Evolutionary conservation across 1,140 invertebrate genomes (phyloP).

Genomic region (Drosophila carrolli): DNA sequence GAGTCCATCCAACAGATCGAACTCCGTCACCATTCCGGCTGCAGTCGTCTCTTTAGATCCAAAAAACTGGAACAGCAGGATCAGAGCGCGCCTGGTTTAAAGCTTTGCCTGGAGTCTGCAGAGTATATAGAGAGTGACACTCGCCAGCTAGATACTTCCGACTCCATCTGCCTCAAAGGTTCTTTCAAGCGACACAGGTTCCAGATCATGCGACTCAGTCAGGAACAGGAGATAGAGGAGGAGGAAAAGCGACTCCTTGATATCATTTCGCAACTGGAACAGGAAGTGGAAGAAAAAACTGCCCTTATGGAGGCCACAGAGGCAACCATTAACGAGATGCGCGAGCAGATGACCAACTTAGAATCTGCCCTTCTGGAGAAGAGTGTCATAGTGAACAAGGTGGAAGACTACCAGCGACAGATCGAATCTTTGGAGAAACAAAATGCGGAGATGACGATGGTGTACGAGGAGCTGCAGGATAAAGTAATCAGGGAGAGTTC

Average conservation of each 20-base stretch:
- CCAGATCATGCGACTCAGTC: constrained; percentile 25
- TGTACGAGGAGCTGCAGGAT: constrained; percentile 72
- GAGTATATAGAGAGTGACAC: constrained; percentile 13
- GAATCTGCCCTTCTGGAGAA: constrained; percentile 67
- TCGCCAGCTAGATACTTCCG: neutral
- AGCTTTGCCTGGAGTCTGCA: constrained; percentile 35
- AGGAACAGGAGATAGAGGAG: neutral
- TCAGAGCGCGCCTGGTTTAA: constrained; percentile 1
- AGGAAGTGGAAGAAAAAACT: constrained; percentile 55
- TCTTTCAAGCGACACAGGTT: constrained; percentile 38
- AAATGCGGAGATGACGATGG: constrained; percentile 67
- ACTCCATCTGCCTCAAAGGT: constrained; percentile 34
- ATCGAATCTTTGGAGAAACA: constrained; percentile 70
- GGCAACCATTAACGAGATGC: constrained; percentile 61
- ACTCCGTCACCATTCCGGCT: constrained; percentile 17
- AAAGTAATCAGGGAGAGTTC: constrained; percentile 63
- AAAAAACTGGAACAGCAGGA: neutral
- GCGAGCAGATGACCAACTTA: constrained; percentile 58
- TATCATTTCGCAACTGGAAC: constrained; percentile 46
- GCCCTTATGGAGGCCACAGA: constrained; percentile 56
- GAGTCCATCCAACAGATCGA: constrained; percentile 56
- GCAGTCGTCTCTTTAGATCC: constrained; percentile 42
- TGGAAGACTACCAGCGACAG: constrained; percentile 67
- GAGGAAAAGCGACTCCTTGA: constrained; percentile 1
- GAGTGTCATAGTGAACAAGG: constrained; percentile 68